A percentile compares a stretch with the other conserved stretches of the same genome.
Conservation (phyloP, 2,797 vertebrate species). For the Todus mexicanus region DNA sequence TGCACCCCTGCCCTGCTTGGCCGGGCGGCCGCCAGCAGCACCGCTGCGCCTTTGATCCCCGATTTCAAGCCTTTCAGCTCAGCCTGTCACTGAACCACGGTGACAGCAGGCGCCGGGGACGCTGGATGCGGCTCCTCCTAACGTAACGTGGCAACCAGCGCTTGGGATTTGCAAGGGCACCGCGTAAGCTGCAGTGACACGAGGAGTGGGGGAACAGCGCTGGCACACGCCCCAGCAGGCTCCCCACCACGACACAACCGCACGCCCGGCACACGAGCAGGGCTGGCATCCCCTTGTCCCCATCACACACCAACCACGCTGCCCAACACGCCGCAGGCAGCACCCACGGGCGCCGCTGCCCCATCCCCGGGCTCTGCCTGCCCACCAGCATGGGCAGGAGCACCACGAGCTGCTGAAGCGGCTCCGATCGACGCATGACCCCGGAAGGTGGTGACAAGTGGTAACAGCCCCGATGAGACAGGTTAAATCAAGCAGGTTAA, state of each 20-base stretch:
- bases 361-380: accelerated
- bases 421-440: accelerated
- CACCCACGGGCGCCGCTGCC: neutral
- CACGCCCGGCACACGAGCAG: accelerated
- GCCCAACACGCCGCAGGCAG: accelerated
- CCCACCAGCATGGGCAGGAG: neutral
- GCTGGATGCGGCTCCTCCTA: neutral
- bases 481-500: slow-evolving; percentile 18
- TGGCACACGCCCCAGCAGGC: neutral
- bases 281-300: neutral
- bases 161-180: neutral
- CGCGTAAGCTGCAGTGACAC: neutral
- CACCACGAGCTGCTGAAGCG: neutral
- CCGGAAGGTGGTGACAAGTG: neutral
- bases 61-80: slow-evolving; percentile 1
- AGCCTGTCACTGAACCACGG: neutral
- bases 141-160: neutral
- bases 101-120: neutral
- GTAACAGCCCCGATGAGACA: neutral
- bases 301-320: accelerated
- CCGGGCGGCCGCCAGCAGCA: neutral
- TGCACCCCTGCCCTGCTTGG: accelerated
- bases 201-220: accelerated
- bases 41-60: neutral
- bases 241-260: neutral